Conservation (phyloP, 2,797 vertebrate species). For the Leptoclinus maculatus region DNA sequence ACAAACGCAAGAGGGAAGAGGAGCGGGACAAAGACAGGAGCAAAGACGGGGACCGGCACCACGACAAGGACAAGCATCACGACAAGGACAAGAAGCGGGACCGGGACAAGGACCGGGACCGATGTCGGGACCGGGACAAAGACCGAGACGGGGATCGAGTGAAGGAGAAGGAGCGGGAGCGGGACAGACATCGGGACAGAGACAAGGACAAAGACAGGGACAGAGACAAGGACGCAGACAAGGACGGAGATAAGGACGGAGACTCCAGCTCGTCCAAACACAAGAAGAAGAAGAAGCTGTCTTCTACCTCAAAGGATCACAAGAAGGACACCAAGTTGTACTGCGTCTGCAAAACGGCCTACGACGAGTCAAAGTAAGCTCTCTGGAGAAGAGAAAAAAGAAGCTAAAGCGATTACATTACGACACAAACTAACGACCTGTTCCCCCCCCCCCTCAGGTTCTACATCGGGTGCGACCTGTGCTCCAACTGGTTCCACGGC, state of each 20-base stretch:
- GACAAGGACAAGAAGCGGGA: conserved; percentile 68
- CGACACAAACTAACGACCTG: neutral
- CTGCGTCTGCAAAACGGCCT: conserved; percentile 98
- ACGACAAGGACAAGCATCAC: conserved; percentile 76
- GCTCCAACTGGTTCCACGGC: conserved; percentile 99
- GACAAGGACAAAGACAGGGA: conserved; percentile 53
- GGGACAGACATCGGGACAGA: conserved; percentile 34
- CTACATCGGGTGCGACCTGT: conserved; percentile 99
- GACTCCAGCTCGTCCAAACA: conserved; percentile 86
- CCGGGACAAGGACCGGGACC: conserved; percentile 1
- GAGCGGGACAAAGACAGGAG: conserved; percentile 82
- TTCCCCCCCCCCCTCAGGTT: conserved; percentile 87
- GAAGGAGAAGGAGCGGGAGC: conserved; percentile 57
- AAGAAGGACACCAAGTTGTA: conserved; percentile 99
- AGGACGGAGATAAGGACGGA: conserved; percentile 61
- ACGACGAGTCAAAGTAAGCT: conserved; percentile 97
- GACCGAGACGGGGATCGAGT: conserved; percentile 69
- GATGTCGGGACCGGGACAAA: conserved; percentile 23
- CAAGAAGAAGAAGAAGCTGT: conserved; percentile 98
- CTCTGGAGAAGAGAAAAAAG: neutral
- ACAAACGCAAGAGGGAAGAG: conserved; percentile 90
- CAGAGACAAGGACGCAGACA: conserved; percentile 48
- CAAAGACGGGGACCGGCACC: conserved; percentile 75
- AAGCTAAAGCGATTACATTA: too few relatives aligned
- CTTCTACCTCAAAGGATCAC: conserved; percentile 96